These are phyloP conservation scores for Crotophaga sulcirostris DNA, from an alignment of 2,113 vertebrate species.

Conservation along the genomic window DNA sequence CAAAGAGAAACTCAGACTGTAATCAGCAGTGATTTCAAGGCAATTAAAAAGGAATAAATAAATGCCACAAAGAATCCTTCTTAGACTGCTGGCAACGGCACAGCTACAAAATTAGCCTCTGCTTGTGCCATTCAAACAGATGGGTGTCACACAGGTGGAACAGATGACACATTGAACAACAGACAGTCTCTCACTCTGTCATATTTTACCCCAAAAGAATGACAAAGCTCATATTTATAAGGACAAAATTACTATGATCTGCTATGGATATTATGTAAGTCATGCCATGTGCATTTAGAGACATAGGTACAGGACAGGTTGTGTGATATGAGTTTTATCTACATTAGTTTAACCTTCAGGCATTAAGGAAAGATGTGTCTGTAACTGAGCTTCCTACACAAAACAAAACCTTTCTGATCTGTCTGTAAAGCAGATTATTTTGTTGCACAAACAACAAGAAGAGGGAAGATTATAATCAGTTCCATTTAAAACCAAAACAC, in stretches of 20 bases:
- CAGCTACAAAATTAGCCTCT: slow-evolving; percentile 27
- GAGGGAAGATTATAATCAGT: neutral
- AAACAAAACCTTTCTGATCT: neutral
- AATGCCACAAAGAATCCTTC: slow-evolving; percentile 8
- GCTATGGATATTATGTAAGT: neutral
- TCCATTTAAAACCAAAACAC: neutral
- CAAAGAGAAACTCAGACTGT: neutral
- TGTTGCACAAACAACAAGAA: neutral
- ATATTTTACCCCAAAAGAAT: neutral
- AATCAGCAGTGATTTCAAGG: neutral
- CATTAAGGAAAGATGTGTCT: neutral
- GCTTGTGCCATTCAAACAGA: neutral
- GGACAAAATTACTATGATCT: neutral
- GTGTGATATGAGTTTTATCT: neutral
- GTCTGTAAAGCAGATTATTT: neutral
- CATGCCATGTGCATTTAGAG: neutral
- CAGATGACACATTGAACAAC: slow-evolving; percentile 39
- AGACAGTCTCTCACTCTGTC: slow-evolving; percentile 22
- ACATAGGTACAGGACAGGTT: neutral
- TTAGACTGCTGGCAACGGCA: slow-evolving; percentile 9
- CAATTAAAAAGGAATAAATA: neutral
- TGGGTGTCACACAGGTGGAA: slow-evolving; percentile 56
- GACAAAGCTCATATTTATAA: neutral
- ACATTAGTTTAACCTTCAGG: neutral
- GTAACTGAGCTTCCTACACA: neutral